Evolutionary conservation across 2,888 invertebrate genomes (phyloP).

Genomic region (Oligia strigilis): DNA sequence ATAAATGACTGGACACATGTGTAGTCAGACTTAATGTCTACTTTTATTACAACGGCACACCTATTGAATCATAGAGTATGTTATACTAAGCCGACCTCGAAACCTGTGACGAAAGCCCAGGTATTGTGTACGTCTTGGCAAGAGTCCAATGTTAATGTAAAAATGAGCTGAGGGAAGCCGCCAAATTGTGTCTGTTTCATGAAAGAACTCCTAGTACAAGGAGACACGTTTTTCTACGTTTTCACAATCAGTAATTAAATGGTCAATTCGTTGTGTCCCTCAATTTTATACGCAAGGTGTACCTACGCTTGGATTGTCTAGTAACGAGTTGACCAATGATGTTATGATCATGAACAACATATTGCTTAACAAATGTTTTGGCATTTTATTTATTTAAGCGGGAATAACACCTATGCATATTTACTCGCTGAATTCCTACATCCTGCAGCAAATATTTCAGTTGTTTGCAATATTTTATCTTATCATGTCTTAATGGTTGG

Average conservation of each 20-base stretch:
- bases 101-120: conserved; percentile 76
- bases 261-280: conserved; percentile 58
- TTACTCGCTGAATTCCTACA: conserved; percentile 26
- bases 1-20: not conserved
- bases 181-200: conserved; percentile 69
- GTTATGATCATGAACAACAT: conserved; percentile 17
- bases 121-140: conserved; percentile 81
- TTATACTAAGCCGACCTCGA: conserved; percentile 74
- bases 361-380: conserved; percentile 10
- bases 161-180: conserved; percentile 71
- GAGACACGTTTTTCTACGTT: conserved; percentile 33
- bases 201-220: conserved; percentile 54
- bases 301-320: conserved; percentile 31
- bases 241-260: conserved; percentile 45
- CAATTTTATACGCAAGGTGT: conserved; percentile 45
- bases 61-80: conserved; percentile 51
- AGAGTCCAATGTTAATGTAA: conserved; percentile 79
- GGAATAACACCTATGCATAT: conserved; percentile 34
- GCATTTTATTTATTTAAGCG: conserved; percentile 22
- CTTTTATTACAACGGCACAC: conserved; percentile 34
- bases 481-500: conserved; percentile 39
- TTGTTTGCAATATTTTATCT: conserved; percentile 44
- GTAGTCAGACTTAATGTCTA: conserved; percentile 4
- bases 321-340: conserved; percentile 26
- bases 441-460: conserved; percentile 33